Conservation (phyloP, 2,113 vertebrate species). For the Syrrhaptes paradoxus region DNA sequence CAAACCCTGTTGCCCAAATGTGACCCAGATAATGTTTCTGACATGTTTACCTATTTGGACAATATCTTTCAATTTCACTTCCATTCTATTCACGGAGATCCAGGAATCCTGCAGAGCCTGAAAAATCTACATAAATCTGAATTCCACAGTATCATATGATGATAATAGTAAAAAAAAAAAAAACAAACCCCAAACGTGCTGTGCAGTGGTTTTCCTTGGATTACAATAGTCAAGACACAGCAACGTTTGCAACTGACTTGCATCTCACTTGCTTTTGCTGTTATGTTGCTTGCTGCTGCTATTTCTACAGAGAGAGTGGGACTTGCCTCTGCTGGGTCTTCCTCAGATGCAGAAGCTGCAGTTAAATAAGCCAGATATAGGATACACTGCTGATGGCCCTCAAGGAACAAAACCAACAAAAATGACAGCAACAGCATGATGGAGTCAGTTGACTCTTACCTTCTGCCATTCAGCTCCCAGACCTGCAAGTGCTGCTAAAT, state of each 20-base stretch:
- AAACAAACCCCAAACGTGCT: not conserved
- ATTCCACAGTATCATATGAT: not conserved
- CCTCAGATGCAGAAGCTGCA: not conserved
- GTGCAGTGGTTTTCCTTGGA: not conserved
- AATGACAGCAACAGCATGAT: not conserved
- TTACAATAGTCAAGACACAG: not conserved
- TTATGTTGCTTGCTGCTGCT: not conserved
- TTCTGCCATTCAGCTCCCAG: not conserved
- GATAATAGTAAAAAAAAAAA: not conserved
- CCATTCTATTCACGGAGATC: not conserved
- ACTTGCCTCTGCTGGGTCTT: not conserved
- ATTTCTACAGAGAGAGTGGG: not conserved
- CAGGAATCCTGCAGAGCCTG: conserved; percentile 16
- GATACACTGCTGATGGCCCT: not conserved
- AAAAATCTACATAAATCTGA: not conserved
- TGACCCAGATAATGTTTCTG: conserved; percentile 65
- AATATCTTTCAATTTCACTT: conserved; percentile 10
- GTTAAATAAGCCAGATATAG: not conserved
- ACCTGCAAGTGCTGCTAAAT: not conserved
- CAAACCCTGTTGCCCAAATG: conserved; percentile 28
- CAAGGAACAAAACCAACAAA: not conserved
- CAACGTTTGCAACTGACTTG: fast-evolving
- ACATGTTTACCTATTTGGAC: conserved; percentile 25
- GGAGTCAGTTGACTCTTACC: not conserved
- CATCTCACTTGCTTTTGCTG: not conserved